These are phyloP conservation scores for Protobothrops mucrosquamatus DNA, from an alignment of 2,113 vertebrate genomes.

Conservation along the genomic window DNA sequence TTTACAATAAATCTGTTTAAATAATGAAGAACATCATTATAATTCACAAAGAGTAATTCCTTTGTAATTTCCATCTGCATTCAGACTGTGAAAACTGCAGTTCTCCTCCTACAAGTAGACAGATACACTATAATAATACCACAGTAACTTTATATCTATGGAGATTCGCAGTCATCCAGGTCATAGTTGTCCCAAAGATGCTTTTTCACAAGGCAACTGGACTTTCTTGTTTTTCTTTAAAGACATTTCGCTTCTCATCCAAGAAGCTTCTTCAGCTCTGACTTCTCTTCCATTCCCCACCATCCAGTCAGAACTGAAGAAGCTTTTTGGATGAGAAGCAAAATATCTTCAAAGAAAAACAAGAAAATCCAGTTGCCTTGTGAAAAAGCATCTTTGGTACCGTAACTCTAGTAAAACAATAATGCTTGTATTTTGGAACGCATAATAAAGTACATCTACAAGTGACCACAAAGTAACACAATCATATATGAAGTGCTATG, in stretches of 20 bases:
- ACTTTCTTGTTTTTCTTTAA: too few relatives aligned
- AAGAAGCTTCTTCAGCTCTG: too few relatives aligned
- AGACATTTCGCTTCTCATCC: too few relatives aligned
- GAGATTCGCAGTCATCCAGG: too few relatives aligned
- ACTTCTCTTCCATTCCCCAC: too few relatives aligned
- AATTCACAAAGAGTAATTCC: neutral
- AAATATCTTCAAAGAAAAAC: too few relatives aligned
- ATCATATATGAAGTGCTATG: neutral
- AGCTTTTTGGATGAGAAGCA: too few relatives aligned
- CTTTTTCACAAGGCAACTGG: too few relatives aligned
- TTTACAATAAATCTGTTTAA: slow-evolving; percentile 7
- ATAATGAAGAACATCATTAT: neutral
- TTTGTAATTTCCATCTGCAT: neutral
- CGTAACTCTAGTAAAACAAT: neutral
- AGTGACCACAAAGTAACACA: neutral
- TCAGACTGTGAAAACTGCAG: neutral
- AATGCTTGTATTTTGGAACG: neutral
- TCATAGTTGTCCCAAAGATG: too few relatives aligned
- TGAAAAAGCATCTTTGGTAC: neutral
- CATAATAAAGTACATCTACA: neutral
- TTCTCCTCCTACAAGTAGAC: neutral
- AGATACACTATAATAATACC: neutral
- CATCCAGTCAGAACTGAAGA: too few relatives aligned
- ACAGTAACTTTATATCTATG: neutral
- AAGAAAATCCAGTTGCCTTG: too few relatives aligned